phyloP scores from a whole-genome alignment of 2,888 invertebrate genomes.

The Polymixis flavicincta region DNA sequence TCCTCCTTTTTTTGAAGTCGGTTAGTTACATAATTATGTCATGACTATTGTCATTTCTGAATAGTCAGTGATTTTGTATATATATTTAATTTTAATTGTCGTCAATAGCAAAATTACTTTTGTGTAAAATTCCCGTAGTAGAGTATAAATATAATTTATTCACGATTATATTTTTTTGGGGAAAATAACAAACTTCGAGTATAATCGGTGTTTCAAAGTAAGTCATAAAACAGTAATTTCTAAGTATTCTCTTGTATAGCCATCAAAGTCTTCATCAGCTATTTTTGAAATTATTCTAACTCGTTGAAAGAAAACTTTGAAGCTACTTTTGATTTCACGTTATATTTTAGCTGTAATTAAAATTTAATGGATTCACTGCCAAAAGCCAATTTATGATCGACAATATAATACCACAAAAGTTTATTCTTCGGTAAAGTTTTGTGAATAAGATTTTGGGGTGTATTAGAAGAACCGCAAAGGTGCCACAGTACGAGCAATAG shows the following conservation, averaged over 20 bases:
- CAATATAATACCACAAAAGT: slow-evolving; percentile 24
- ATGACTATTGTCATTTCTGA: slow-evolving; percentile 7
- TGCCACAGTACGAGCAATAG: too few species aligned
- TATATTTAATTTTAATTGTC: too few species aligned
- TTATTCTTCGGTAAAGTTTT: not conserved
- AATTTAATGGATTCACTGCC: slow-evolving; percentile 38
- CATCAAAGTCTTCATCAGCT: slow-evolving; percentile 36
- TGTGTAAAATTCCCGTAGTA: not conserved
- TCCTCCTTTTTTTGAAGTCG: too few species aligned
- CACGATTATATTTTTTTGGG: not conserved
- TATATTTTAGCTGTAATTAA: slow-evolving; percentile 47
- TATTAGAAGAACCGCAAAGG: not conserved
- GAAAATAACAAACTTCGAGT: slow-evolving; percentile 7
- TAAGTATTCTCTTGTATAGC: slow-evolving; percentile 40
- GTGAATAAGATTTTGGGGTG: slow-evolving; percentile 1
- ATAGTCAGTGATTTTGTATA: slow-evolving; percentile 25
- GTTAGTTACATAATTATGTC: not conserved
- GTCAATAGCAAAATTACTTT: slow-evolving; percentile 1
- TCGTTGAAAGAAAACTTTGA: slow-evolving; percentile 53
- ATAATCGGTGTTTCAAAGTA: slow-evolving; percentile 23
- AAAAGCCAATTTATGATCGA: slow-evolving; percentile 34
- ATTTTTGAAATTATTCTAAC: slow-evolving; percentile 45
- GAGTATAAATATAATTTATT: slow-evolving; percentile 5
- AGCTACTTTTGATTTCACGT: slow-evolving; percentile 37
- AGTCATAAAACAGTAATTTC: slow-evolving; percentile 42